These are phyloP conservation scores for Macrochelys suwanniensis DNA, from an alignment of 2,797 vertebrate species.

Conservation along the genomic window DNA sequence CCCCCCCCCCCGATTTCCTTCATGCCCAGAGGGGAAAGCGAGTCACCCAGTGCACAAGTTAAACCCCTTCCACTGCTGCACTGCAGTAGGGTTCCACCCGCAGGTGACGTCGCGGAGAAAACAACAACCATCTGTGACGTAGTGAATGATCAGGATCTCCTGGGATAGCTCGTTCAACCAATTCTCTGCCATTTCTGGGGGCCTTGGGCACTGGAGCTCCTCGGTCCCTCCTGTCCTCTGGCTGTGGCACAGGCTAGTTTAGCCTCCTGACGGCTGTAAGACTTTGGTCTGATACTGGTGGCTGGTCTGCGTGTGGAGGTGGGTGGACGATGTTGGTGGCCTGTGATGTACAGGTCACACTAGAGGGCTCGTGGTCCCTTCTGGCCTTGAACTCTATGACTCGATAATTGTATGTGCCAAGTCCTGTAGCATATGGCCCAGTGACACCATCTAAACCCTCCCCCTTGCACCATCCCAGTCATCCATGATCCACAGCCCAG, in stretches of 20 bases:
- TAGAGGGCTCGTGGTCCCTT: background rate
- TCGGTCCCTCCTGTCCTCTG: background rate
- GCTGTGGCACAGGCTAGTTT: background rate
- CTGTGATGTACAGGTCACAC: background rate
- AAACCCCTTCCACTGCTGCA: background rate
- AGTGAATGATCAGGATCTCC: background rate
- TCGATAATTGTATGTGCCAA: background rate
- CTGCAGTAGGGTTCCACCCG: background rate
- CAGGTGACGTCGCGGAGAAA: background rate
- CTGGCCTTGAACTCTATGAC: background rate
- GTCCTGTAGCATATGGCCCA: background rate
- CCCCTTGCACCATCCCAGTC: background rate
- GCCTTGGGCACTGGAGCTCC: background rate
- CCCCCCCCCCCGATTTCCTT: background rate
- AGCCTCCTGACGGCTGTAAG: background rate
- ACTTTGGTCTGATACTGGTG: background rate
- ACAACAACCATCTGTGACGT: background rate
- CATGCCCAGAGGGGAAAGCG: background rate
- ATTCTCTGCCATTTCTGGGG: background rate
- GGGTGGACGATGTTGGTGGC: background rate
- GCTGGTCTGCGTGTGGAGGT: background rate
- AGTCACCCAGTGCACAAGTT: background rate
- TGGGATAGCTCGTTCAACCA: background rate
- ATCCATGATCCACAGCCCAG: background rate
- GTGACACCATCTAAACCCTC: background rate